Conservation (phyloP, 2,797 vertebrate genomes). For the Sebastes nivosus region DNA sequence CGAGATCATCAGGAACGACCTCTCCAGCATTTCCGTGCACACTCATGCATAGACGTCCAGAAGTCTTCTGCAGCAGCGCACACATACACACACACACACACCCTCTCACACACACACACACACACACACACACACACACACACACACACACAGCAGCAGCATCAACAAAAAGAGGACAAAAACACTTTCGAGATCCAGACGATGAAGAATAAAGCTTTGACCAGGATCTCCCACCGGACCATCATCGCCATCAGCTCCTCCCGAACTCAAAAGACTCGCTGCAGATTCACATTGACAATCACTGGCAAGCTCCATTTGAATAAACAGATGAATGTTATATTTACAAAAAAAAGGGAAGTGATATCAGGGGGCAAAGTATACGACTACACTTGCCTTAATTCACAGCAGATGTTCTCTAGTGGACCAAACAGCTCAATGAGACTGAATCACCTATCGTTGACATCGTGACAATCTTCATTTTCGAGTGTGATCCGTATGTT, state of each 20-base stretch:
- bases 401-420: constrained; percentile 70
- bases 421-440: constrained; percentile 81
- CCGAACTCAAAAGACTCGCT: constrained; percentile 32
- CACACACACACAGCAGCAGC: neutral
- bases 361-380: constrained; percentile 66
- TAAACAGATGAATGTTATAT: constrained; percentile 69
- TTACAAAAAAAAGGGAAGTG: constrained; percentile 65
- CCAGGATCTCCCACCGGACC: constrained; percentile 45
- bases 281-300: constrained; percentile 62
- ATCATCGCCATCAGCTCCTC: constrained; percentile 22
- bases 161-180: constrained; percentile 19
- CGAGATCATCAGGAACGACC: constrained; percentile 96
- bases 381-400: constrained; percentile 75
- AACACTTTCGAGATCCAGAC: constrained; percentile 42
- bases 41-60: constrained; percentile 79
- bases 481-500: constrained; percentile 51
- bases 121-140: neutral
- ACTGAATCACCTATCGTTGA: constrained; percentile 54
- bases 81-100: neutral
- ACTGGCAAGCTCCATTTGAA: constrained; percentile 57
- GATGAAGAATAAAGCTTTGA: constrained; percentile 60
- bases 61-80: constrained; percentile 40
- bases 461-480: constrained; percentile 71
- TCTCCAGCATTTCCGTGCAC: constrained; percentile 90
- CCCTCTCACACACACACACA: no score